Conservation (phyloP, 2,888 invertebrate species). For the Ornithoptera alexandrae region DNA sequence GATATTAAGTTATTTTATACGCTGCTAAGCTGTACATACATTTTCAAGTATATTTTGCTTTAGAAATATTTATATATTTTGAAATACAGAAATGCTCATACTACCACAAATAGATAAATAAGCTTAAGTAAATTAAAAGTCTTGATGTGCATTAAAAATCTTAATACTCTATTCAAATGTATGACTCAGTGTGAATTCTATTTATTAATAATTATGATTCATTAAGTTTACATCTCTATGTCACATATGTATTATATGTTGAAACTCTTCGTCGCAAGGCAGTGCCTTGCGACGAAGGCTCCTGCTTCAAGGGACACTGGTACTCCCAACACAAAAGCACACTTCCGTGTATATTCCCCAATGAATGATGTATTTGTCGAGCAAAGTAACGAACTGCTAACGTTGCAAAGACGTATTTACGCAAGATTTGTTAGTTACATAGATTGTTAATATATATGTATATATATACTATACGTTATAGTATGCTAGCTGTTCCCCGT, state of each 20-base stretch:
- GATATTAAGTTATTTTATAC: too few relatives aligned
- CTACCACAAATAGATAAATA: too few relatives aligned
- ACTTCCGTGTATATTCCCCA: slow-evolving; percentile 23
- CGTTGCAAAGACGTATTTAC: slow-evolving; percentile 9
- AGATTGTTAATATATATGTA: background rate
- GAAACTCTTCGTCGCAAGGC: background rate
- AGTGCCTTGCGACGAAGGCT: too few relatives aligned
- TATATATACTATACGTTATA: background rate
- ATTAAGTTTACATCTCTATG: background rate
- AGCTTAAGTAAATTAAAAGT: too few relatives aligned
- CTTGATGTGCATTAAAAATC: too few relatives aligned
- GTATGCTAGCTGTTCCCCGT: too few relatives aligned
- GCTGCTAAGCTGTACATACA: too few relatives aligned
- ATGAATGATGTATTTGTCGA: slow-evolving; percentile 20
- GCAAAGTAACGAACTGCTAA: slow-evolving; percentile 14
- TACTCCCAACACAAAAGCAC: slow-evolving; percentile 14
- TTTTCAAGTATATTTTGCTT: too few relatives aligned
- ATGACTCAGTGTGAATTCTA: too few relatives aligned
- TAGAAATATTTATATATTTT: too few relatives aligned
- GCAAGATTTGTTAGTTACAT: background rate
- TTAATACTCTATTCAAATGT: too few relatives aligned
- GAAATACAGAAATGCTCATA: too few relatives aligned
- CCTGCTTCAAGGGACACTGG: background rate
- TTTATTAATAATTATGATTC: background rate
- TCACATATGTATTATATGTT: background rate